Evolutionary conservation across 2,888 invertebrate species (phyloP).

Genomic region (Agonopterix subpropinquella): DNA sequence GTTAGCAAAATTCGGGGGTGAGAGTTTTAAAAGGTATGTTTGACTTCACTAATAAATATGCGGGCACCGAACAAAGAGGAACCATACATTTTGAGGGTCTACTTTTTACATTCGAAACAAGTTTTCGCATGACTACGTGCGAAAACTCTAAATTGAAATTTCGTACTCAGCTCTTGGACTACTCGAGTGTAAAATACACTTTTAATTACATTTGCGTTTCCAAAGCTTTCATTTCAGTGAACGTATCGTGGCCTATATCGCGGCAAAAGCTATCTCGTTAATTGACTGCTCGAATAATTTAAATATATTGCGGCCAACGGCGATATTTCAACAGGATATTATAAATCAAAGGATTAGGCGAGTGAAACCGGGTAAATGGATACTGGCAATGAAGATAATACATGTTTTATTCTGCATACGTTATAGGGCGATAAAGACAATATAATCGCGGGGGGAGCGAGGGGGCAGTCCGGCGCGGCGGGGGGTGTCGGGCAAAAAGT

Average conservation of each 20-base stretch:
- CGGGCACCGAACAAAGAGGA: conserved; percentile 36
- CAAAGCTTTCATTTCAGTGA: conserved; percentile 26
- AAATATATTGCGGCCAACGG: conserved; percentile 65
- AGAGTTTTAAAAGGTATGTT: conserved; percentile 67
- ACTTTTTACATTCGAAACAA: conserved; percentile 40
- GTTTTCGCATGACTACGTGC: conserved; percentile 26
- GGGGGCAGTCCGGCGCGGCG: conserved; percentile 36
- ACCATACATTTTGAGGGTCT: conserved; percentile 28
- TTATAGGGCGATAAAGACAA: conserved; percentile 69
- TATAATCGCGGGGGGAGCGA: conserved; percentile 52
- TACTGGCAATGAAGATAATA: conserved; percentile 66
- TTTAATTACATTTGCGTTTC: conserved; percentile 3
- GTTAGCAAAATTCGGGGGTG: conserved; percentile 36
- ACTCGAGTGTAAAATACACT: conserved; percentile 23
- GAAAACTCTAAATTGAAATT: conserved; percentile 20
- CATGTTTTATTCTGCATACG: conserved; percentile 71
- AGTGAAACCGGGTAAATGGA: conserved; percentile 58
- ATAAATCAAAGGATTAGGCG: conserved; percentile 73
- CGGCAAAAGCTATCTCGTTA: conserved; percentile 65
- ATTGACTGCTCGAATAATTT: conserved; percentile 72
- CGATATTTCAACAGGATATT: conserved; percentile 63
- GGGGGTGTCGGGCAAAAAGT: conserved; percentile 62
- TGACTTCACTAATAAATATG: conserved; percentile 69
- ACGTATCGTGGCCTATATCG: conserved; percentile 31
- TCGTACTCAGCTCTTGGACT: conserved; percentile 12